A percentile compares a stretch with the other conserved stretches of the same genome.
These are phyloP conservation scores for Ectropis crepuscularia DNA, from an alignment of 2,888 invertebrate species.

Conservation along the genomic window DNA sequence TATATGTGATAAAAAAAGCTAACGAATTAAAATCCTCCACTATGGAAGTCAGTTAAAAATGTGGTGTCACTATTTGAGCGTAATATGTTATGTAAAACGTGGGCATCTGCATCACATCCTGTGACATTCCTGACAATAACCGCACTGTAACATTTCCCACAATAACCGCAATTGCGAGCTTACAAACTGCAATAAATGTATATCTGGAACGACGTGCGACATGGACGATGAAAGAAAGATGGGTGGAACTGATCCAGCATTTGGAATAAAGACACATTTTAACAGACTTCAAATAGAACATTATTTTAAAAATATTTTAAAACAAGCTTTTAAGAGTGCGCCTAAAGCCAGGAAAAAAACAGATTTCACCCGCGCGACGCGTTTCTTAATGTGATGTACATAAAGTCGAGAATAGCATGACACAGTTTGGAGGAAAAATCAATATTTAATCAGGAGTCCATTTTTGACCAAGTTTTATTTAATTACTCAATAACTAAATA, in stretches of 20 bases:
- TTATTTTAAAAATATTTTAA: too few relatives aligned
- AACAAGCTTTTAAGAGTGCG: too few relatives aligned
- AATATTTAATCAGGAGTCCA: too few relatives aligned
- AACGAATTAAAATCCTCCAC: too few relatives aligned
- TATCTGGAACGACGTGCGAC: conserved; percentile 11
- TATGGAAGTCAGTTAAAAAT: background rate
- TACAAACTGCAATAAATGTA: conserved; percentile 20
- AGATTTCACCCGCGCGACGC: too few relatives aligned
- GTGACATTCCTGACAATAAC: conserved; percentile 16
- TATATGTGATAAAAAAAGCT: too few relatives aligned
- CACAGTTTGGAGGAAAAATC: too few relatives aligned
- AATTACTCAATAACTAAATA: too few relatives aligned
- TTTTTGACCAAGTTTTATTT: too few relatives aligned
- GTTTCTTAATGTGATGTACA: too few relatives aligned
- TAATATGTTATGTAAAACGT: background rate
- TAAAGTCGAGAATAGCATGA: too few relatives aligned
- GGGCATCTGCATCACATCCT: conserved; percentile 20
- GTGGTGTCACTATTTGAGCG: background rate
- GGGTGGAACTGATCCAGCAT: background rate
- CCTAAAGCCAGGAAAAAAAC: too few relatives aligned
- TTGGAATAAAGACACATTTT: background rate
- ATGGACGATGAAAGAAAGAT: conserved; percentile 5
- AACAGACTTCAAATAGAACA: background rate
- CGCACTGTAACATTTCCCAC: conserved; percentile 12
- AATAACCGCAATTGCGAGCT: conserved; percentile 3